A percentile compares a stretch with the other conserved stretches of the same genome.
phyloP scores from a whole-genome alignment of 2,113 vertebrate species.

The Natator depressus region DNA sequence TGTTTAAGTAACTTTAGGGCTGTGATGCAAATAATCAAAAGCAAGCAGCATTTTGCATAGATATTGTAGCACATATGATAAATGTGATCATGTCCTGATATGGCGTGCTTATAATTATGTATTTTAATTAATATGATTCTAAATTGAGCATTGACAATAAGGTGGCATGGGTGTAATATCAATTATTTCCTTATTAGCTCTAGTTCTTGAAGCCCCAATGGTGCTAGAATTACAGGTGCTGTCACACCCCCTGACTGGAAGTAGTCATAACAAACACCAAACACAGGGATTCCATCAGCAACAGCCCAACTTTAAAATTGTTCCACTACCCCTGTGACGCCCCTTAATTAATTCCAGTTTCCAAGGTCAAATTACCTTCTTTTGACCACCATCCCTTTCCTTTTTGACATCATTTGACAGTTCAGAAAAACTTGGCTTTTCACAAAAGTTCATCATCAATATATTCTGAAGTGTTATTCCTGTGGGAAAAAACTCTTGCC shows the following conservation, averaged over 20 bases:
- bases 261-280: too few relatives aligned
- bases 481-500: background rate
- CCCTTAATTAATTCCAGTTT: background rate
- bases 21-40: background rate
- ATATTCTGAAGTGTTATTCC: accelerated
- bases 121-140: background rate
- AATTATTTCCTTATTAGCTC: background rate
- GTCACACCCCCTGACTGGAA: too few relatives aligned
- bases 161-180: background rate
- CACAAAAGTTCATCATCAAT: background rate
- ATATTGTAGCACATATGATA: background rate
- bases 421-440: background rate
- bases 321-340: too few relatives aligned
- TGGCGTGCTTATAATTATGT: background rate
- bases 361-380: background rate
- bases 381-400: background rate
- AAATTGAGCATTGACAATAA: background rate
- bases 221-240: too few relatives aligned
- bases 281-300: too few relatives aligned
- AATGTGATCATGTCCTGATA: background rate
- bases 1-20: background rate
- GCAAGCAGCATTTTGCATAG: background rate
- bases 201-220: background rate
- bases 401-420: background rate
- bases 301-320: too few relatives aligned